Conservation (phyloP, 2,113 vertebrate genomes). For the Leptodactylus fuscus region DNA sequence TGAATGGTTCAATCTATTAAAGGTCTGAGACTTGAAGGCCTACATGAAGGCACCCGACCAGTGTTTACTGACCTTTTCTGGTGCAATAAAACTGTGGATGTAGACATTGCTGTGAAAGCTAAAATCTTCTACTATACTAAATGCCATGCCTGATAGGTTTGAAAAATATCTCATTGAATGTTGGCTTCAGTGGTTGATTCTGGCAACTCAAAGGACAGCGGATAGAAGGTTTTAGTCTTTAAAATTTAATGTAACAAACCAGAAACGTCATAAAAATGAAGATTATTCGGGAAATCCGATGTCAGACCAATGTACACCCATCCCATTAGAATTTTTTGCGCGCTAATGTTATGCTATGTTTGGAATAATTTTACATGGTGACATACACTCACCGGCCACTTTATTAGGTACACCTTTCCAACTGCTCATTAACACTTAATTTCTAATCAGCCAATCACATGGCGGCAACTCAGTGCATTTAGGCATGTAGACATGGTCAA, state of each 20-base stretch:
- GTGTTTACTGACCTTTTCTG: rapidly evolving
- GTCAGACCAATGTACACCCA: no score
- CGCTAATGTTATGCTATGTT: no score
- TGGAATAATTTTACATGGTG: no score
- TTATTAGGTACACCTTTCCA: no score
- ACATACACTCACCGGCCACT: no score
- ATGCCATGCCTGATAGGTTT: background rate
- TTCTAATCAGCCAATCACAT: no score
- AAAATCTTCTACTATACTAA: background rate
- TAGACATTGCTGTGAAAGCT: background rate
- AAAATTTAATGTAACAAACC: background rate
- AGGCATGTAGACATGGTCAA: no score
- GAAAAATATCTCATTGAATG: background rate
- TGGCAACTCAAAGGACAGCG: background rate
- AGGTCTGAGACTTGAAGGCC: background rate
- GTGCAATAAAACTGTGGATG: background rate
- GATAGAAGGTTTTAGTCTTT: background rate
- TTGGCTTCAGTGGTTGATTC: background rate
- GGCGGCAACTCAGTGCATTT: no score
- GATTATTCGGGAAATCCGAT: no score
- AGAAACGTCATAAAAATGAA: background rate
- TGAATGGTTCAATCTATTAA: conserved; percentile 7
- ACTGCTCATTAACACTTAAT: no score
- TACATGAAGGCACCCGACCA: rapidly evolving
- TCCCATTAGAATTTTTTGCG: no score